phyloP scores from a whole-genome alignment of 1,140 invertebrate species.

The Bicyclus anynana region DNA sequence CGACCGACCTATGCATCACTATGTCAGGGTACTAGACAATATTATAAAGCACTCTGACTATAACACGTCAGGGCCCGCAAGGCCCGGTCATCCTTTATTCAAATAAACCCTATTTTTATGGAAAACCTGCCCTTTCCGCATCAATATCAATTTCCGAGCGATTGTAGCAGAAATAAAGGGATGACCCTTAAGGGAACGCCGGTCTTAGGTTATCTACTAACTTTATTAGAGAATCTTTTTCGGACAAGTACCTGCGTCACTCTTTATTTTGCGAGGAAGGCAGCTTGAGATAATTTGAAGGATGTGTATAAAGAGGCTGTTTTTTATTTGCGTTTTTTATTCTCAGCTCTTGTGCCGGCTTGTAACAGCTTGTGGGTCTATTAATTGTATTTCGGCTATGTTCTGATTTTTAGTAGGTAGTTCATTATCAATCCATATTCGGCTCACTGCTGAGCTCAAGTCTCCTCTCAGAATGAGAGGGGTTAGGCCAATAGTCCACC shows the following conservation, averaged over 20 bases:
- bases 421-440: too few relatives aligned
- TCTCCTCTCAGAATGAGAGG: too few relatives aligned
- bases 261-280: constrained; percentile 38
- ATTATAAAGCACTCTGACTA: constrained; percentile 60
- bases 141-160: constrained; percentile 76
- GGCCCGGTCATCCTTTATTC: constrained; percentile 72
- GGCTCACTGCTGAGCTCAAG: too few relatives aligned
- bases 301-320: not conserved
- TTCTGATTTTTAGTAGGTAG: too few relatives aligned
- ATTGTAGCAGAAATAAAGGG: constrained; percentile 76
- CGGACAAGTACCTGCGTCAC: constrained; percentile 29
- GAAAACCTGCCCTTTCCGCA: constrained; percentile 74
- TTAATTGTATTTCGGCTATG: too few relatives aligned
- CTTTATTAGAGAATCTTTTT: constrained; percentile 67
- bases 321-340: not conserved
- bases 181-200: constrained; percentile 71
- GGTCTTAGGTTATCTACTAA: constrained; percentile 58
- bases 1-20: constrained; percentile 44
- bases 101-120: constrained; percentile 77
- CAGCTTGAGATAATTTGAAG: constrained; percentile 3
- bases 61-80: constrained; percentile 50
- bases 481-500: too few relatives aligned
- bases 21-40: constrained; percentile 46
- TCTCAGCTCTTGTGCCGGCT: not conserved
- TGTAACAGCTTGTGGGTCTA: too few relatives aligned